A percentile compares a stretch with the other conserved stretches of the same genome.
Evolutionary conservation across 2,797 vertebrate species (phyloP).

Genomic region (Malurus splendens): DNA sequence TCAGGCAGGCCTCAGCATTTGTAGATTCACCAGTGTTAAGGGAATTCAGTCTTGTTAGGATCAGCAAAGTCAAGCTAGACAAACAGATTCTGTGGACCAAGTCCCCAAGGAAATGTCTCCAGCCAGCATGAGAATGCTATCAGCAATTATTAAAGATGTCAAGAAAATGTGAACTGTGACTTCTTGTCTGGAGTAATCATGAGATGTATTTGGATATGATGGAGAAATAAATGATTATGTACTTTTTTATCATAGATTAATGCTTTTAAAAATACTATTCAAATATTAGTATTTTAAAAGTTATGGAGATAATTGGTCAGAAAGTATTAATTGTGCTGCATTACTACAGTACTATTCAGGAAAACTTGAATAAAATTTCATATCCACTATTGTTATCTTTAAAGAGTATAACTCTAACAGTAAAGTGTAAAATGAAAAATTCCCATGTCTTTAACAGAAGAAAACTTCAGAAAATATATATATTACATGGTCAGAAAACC

Average conservation of each 20-base stretch:
- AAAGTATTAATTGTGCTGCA: background rate
- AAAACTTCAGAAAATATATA: background rate
- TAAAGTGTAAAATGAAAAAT: background rate
- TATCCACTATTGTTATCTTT: background rate
- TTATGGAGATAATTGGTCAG: background rate
- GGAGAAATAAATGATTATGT: slow-evolving; percentile 72
- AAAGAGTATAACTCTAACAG: background rate
- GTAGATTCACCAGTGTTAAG: slow-evolving; percentile 56
- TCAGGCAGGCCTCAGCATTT: slow-evolving; percentile 13
- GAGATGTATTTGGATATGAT: slow-evolving; percentile 67
- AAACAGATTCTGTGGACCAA: slow-evolving; percentile 61
- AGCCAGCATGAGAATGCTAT: slow-evolving; percentile 60
- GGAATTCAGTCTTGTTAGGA: slow-evolving; percentile 71
- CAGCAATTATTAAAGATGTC: slow-evolving; percentile 77
- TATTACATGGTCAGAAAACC: background rate
- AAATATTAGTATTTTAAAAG: background rate
- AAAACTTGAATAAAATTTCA: background rate
- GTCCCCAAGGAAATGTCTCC: slow-evolving; percentile 53
- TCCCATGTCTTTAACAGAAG: background rate
- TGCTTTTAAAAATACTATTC: background rate
- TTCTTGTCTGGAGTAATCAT: slow-evolving; percentile 62
- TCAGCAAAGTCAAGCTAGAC: slow-evolving; percentile 67
- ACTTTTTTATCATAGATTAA: background rate
- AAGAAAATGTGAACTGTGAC: slow-evolving; percentile 73
- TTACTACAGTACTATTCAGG: background rate